phyloP scores from a whole-genome alignment of 2,113 vertebrate species.

The Heterochromis multidens region DNA sequence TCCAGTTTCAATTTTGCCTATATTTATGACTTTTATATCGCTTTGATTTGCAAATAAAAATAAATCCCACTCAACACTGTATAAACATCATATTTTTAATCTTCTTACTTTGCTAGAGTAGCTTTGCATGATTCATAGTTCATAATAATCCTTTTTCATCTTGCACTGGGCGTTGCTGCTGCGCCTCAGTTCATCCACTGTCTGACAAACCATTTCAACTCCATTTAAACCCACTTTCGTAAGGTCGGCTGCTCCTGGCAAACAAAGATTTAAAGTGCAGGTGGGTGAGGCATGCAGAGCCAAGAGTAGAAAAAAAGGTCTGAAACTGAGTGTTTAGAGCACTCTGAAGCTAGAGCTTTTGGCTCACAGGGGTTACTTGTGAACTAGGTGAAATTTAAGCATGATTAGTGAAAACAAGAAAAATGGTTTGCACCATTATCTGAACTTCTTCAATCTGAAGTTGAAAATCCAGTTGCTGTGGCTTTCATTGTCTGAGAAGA shows the following conservation, averaged over 20 bases:
- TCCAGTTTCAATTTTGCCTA: background rate
- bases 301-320: background rate
- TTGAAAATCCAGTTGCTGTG: background rate
- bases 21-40: background rate
- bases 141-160: too few relatives aligned
- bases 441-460: background rate
- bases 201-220: background rate
- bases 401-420: background rate
- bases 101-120: background rate
- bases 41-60: background rate
- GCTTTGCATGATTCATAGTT: too few relatives aligned
- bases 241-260: background rate
- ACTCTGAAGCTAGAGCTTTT: background rate
- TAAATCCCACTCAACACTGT: background rate
- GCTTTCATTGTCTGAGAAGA: background rate
- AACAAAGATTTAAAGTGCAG: background rate
- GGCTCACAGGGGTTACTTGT: too few relatives aligned
- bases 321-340: background rate
- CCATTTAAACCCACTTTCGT: background rate
- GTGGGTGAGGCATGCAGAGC: background rate
- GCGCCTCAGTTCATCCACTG: background rate
- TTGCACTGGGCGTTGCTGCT: too few relatives aligned
- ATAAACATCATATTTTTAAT: background rate
- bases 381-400: too few relatives aligned
- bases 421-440: background rate